phyloP scores from a whole-genome alignment of 2,888 invertebrate genomes.

The Eudasyphora cyanicolor region DNA sequence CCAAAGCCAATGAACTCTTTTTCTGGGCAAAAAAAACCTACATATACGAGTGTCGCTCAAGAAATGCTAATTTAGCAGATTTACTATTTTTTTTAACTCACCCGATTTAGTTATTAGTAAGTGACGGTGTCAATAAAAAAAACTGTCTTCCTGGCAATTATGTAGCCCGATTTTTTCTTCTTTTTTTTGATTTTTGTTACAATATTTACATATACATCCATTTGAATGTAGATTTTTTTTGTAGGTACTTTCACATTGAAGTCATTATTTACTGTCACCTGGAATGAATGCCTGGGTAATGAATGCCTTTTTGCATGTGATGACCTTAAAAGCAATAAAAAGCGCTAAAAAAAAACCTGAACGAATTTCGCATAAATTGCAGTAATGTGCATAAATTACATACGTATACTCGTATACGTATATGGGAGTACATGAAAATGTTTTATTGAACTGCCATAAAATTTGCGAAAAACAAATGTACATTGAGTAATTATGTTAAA shows the following conservation, averaged over 20 bases:
- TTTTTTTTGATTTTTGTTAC: neutral
- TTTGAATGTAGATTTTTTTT: no score
- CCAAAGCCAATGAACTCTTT: conserved; percentile 1
- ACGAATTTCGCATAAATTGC: conserved; percentile 5
- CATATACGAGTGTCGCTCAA: neutral
- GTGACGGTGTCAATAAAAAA: neutral
- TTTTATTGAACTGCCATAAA: no score
- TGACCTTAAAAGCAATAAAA: neutral
- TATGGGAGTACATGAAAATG: no score
- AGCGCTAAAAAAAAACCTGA: conserved; percentile 1
- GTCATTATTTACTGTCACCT: neutral
- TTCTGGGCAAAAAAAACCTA: neutral
- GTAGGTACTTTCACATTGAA: neutral
- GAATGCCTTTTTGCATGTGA: neutral
- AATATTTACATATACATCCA: neutral
- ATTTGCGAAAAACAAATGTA: no score
- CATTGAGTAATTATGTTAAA: no score
- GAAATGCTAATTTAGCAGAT: neutral
- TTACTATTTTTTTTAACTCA: no score
- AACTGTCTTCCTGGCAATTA: neutral
- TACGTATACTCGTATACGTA: neutral
- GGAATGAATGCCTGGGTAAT: neutral
- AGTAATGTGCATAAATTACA: neutral
- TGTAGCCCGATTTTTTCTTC: neutral
- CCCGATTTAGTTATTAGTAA: no score